Conservation (phyloP, 1,140 invertebrate genomes). For the Cotesia chilonis region DNA sequence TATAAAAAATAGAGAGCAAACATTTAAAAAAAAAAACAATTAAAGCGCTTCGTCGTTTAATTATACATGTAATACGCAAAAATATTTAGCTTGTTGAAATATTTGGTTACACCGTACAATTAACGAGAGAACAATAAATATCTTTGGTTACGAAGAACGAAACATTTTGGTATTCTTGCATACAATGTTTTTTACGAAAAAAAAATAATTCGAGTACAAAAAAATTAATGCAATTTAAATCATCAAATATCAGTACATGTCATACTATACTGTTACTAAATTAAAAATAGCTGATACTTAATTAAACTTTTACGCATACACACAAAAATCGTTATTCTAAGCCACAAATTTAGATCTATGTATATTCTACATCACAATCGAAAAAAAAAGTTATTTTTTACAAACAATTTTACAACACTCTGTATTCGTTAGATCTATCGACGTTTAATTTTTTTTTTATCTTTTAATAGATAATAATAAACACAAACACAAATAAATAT, state of each 20-base stretch:
- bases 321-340: conserved; percentile 20
- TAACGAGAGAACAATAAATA: conserved; percentile 39
- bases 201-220: neutral
- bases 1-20: conserved; percentile 65
- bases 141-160: conserved; percentile 56
- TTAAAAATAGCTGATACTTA: neutral
- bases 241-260: conserved; percentile 8
- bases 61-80: conserved; percentile 56
- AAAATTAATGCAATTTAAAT: conserved; percentile 22
- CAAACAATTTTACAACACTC: conserved; percentile 1
- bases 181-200: conserved; percentile 31
- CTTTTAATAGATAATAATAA: conserved; percentile 33
- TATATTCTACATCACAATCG: conserved; percentile 55
- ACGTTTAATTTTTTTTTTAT: neutral
- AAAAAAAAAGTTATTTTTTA: conserved; percentile 38
- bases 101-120: conserved; percentile 59
- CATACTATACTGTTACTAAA: no score
- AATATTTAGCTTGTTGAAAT: conserved; percentile 59
- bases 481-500: conserved; percentile 58
- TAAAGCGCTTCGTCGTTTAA: conserved; percentile 37
- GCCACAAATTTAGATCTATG: neutral
- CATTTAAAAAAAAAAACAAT: conserved; percentile 42
- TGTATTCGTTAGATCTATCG: conserved; percentile 1
- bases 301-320: neutral
- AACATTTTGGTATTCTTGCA: conserved; percentile 59